Evolutionary conservation across 2,797 vertebrate genomes (phyloP), one percentile per base, ranked within the genome.

Genomic region (Aulostomus chinensis): DNA sequence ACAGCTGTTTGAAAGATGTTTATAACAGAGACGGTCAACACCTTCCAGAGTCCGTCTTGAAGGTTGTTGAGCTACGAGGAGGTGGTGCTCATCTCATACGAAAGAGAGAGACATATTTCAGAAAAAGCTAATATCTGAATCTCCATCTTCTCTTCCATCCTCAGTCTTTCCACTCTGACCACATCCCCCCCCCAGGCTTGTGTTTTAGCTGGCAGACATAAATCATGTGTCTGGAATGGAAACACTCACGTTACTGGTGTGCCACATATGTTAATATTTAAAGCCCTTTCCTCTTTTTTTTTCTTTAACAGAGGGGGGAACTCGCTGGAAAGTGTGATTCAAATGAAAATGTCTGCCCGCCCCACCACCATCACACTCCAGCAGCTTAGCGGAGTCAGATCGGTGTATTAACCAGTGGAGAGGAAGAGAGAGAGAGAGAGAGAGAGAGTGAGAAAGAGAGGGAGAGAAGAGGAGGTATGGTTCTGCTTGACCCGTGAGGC

Each of bases 401-500:
- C 62, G 48, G 64, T 35, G 61, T 55, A 47, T 71, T 58, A 67
- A 73, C 33, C 47, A 58, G 43, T 9, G 25, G 39, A 20, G 17
- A 28, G 12, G 9, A 15, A 47, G 49, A 18, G 41, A 7, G 16
- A 43, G 25, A 9, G 11, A 14, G 11, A 5, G 9, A 6, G 34
- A 26, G 41, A 12, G 39, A 20, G 17, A 28, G 12, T 8, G 16
- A 47, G 49, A 18, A 39, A 7, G 16, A 43, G 25, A 9, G 11
- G 11, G 11, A 2, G 29, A 20, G 43, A 13, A 25, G 52, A 51
- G 64, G 72, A 41, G 68, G 78, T 70, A 71, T 75, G 76, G 82
- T 76, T 88, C 66, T 70, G 80, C 65, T 83, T 88, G 88, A 89
- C 88, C 86, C 81, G 42, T 73, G 76, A 88, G 86, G 86, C 87